These are phyloP conservation scores for Dipus sagitta DNA, from an alignment of 2,797 vertebrate genomes.

Conservation along the genomic window DNA sequence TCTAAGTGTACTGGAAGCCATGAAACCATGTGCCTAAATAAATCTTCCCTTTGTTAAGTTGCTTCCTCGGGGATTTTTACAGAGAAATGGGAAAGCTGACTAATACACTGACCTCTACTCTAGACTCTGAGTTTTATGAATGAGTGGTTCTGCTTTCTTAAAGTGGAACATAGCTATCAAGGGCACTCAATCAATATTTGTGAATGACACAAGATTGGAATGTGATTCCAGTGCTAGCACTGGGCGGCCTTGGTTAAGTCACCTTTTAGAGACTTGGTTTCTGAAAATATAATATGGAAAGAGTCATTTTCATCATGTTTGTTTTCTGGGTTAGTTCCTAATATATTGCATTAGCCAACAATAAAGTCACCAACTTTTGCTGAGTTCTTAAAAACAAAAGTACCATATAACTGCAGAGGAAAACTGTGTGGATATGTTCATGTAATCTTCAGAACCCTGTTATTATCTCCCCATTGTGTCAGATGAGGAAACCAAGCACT, in stretches of 20 bases:
- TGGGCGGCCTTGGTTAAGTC: constrained; percentile 13
- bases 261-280: neutral
- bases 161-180: neutral
- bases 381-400: neutral
- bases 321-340: neutral
- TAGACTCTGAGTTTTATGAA: neutral
- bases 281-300: constrained; percentile 31
- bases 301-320: neutral
- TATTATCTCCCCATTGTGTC: neutral
- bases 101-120: neutral
- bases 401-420: neutral
- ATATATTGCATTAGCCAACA: neutral
- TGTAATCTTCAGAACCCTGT: neutral
- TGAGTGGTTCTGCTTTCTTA: neutral
- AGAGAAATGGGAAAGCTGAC: neutral
- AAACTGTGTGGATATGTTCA: neutral
- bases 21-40: neutral
- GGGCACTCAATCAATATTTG: neutral
- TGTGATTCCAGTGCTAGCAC: neutral
- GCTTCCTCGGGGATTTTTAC: neutral
- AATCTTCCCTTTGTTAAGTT: neutral
- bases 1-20: neutral
- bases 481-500: neutral
- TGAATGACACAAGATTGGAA: neutral
- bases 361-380: neutral